Evolutionary conservation across 2,888 invertebrate genomes (phyloP).

Genomic region (Acanthococcus lagerstroemiae): DNA sequence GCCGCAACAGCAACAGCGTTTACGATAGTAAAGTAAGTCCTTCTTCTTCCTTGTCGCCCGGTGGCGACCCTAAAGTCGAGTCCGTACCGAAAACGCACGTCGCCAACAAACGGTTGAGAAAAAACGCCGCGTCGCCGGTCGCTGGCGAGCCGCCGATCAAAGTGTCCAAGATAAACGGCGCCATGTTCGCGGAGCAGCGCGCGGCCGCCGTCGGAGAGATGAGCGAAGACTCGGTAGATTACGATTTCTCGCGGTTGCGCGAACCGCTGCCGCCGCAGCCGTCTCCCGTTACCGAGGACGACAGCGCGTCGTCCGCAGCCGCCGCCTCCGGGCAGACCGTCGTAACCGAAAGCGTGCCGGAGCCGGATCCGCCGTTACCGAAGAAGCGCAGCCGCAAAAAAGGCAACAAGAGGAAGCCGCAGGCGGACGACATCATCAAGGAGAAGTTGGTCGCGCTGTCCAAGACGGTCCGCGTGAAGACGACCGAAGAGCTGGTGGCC

Average conservation of each 20-base stretch:
- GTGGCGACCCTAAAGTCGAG: constrained; percentile 40
- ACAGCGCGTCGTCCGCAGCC: not conserved
- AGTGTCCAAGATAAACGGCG: constrained; percentile 18
- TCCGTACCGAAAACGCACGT: constrained; percentile 47
- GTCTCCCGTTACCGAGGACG: not conserved
- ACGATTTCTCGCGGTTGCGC: constrained; percentile 3
- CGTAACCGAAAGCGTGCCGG: constrained; percentile 19
- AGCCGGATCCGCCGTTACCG: constrained; percentile 32
- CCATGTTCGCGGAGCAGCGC: constrained; percentile 6
- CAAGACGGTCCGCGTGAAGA: constrained; percentile 56
- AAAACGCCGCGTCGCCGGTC: constrained; percentile 39
- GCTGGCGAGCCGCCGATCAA: constrained; percentile 11
- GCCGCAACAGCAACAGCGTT: not conserved
- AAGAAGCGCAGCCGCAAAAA: constrained; percentile 53
- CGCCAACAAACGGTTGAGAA: constrained; percentile 47
- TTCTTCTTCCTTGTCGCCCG: constrained; percentile 28
- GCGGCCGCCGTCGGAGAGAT: not conserved
- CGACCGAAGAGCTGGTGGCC: constrained; percentile 67
- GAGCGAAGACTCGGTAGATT: not conserved
- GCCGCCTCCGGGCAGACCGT: not conserved
- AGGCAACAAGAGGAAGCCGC: constrained; percentile 40
- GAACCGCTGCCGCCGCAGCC: not conserved
- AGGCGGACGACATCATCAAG: constrained; percentile 46
- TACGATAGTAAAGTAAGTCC: constrained; percentile 21
- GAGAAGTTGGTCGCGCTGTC: constrained; percentile 51